A percentile compares a stretch with the other conserved stretches of the same genome.
Conservation (phyloP, 1,140 invertebrate genomes). For the Diploscapter pachys region DNA sequence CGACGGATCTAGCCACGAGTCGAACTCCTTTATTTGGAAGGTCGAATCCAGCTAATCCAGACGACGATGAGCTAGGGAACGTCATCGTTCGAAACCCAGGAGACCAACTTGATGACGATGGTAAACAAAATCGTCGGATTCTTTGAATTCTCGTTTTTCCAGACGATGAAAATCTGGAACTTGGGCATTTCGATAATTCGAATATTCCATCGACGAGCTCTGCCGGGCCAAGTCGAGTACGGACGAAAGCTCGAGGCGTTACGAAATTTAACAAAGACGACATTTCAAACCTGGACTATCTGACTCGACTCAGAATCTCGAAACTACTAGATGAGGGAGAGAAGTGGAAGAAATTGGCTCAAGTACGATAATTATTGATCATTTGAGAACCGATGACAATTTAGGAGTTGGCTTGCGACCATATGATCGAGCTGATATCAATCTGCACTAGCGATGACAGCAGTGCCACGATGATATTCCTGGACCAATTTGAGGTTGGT, state of each 20-base stretch:
- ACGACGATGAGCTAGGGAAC: no score
- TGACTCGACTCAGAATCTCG: conserved; percentile 28
- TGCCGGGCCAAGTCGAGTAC: no score
- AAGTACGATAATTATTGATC: background rate
- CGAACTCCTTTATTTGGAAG: conserved; percentile 11
- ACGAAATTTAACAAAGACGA: conserved; percentile 7
- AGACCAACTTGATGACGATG: no score
- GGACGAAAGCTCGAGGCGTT: background rate
- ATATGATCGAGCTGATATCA: conserved; percentile 29
- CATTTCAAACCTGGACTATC: conserved; percentile 25
- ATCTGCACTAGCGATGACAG: conserved; percentile 31
- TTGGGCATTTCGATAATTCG: no score
- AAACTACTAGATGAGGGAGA: conserved; percentile 22
- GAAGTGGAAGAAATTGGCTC: conserved; percentile 26
- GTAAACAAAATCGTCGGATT: no score
- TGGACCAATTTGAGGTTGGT: conserved; percentile 33
- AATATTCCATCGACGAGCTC: no score
- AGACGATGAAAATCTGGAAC: no score
- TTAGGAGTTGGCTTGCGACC: conserved; percentile 21
- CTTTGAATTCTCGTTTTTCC: no score
- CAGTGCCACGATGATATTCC: conserved; percentile 29
- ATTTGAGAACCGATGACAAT: background rate
- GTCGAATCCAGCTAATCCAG: conserved; percentile 2
- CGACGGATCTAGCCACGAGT: conserved; percentile 9
- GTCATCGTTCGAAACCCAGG: no score